phyloP scores from a whole-genome alignment of 1,140 invertebrate genomes.

The Heliconius hewitsoni region DNA sequence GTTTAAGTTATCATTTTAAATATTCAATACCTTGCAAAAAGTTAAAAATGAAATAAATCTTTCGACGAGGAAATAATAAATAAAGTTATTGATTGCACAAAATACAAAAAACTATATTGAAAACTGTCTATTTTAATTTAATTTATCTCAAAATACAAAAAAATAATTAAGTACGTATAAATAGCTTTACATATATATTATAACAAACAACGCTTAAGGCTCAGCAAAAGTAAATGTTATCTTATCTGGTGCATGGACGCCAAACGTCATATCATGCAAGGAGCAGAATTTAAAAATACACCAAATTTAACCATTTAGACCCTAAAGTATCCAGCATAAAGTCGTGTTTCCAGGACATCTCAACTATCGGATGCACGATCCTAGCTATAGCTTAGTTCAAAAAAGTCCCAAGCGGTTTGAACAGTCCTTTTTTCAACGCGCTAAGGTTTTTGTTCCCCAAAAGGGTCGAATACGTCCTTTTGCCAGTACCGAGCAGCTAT shows the following conservation, averaged over 20 bases:
- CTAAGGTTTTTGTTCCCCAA: slow-evolving; percentile 25
- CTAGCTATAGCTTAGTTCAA: background rate
- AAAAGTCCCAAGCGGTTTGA: slow-evolving; percentile 35
- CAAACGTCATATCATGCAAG: slow-evolving; percentile 24
- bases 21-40: no score
- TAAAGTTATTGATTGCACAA: no score
- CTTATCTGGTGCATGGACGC: slow-evolving; percentile 22
- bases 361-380: slow-evolving; percentile 42
- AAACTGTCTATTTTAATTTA: no score
- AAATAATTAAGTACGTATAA: no score
- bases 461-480: slow-evolving; percentile 43
- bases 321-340: background rate
- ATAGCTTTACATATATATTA: background rate
- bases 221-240: slow-evolving; percentile 4
- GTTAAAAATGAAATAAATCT: no score
- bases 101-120: no score
- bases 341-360: slow-evolving; percentile 4
- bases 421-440: slow-evolving; percentile 13
- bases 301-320: background rate
- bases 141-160: no score
- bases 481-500: slow-evolving; percentile 36
- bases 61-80: no score
- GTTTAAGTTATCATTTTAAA: no score
- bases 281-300: slow-evolving; percentile 27
- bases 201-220: background rate